Conservation (phyloP, 1,140 invertebrate genomes). For the Ceratosolen fusciceps region DNA sequence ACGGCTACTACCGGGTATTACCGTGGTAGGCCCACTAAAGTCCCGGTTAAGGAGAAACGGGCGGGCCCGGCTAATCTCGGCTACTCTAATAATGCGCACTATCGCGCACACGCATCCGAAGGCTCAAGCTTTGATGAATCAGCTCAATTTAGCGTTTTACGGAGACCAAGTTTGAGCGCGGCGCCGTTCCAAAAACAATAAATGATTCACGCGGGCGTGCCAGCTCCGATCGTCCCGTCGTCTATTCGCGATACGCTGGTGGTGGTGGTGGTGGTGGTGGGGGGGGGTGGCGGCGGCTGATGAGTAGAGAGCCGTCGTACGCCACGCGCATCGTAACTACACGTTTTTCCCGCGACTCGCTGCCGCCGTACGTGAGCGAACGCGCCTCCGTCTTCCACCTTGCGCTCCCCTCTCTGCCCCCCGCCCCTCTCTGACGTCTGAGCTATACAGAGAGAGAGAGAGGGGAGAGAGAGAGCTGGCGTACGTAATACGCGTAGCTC, state of each 20-base stretch:
- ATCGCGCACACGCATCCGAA: constrained; percentile 6
- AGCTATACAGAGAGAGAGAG: too few species aligned
- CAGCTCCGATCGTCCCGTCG: not conserved
- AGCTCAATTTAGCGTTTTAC: constrained; percentile 8
- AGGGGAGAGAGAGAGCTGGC: too few species aligned
- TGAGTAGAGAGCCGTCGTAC: not conserved
- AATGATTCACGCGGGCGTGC: not conserved
- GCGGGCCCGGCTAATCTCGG: not conserved
- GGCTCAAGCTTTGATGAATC: constrained; percentile 11
- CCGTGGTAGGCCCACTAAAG: not conserved
- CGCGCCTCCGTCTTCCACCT: not conserved
- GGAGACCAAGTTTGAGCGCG: not conserved
- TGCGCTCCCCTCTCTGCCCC: too few species aligned
- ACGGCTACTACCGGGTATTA: too few species aligned
- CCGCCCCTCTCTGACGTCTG: too few species aligned
- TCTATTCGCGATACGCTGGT: not conserved
- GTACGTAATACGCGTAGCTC: too few species aligned
- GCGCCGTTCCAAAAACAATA: not conserved
- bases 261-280: too few species aligned
- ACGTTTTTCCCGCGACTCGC: too few species aligned
- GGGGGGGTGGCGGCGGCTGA: not conserved
- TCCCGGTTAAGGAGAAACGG: not conserved
- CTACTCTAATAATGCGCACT: too few species aligned
- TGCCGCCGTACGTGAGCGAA: not conserved
- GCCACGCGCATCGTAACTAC: not conserved